Conservation (phyloP, 2,797 vertebrate genomes). For the Channa striata region DNA sequence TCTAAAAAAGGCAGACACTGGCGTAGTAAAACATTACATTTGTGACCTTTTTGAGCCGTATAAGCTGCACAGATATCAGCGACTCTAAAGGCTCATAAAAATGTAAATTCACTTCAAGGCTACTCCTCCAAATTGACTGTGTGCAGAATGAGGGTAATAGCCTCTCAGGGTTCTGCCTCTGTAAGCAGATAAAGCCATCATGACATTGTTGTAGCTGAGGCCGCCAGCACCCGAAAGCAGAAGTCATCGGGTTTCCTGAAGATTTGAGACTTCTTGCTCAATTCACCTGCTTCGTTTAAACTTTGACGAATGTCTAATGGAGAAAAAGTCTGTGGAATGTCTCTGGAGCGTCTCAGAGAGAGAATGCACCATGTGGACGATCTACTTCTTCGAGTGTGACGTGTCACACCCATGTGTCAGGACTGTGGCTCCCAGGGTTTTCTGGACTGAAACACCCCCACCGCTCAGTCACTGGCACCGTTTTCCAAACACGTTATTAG, state of each 20-base stretch:
- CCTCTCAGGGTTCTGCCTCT: background rate
- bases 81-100: slow-evolving; percentile 9
- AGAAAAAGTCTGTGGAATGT: slow-evolving; percentile 10
- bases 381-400: slow-evolving; percentile 2
- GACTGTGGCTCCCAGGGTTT: background rate
- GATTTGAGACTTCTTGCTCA: slow-evolving; percentile 13
- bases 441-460: background rate
- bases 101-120: slow-evolving; percentile 1
- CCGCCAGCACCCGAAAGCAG: slow-evolving; percentile 56
- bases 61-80: background rate
- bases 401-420: background rate
- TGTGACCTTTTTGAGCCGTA: background rate
- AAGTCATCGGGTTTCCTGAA: slow-evolving; percentile 55
- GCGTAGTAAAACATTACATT: background rate
- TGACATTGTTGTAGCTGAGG: background rate
- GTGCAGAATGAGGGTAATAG: background rate
- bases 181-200: background rate
- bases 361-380: background rate
- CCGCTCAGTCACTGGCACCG: background rate
- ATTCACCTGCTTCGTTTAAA: background rate
- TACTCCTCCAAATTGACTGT: background rate
- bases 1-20: background rate
- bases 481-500: background rate
- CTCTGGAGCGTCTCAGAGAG: background rate
- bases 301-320: slow-evolving; percentile 6